These are phyloP conservation scores for Bombus balteatus DNA, from an alignment of 1,140 invertebrate genomes.

Conservation along the genomic window DNA sequence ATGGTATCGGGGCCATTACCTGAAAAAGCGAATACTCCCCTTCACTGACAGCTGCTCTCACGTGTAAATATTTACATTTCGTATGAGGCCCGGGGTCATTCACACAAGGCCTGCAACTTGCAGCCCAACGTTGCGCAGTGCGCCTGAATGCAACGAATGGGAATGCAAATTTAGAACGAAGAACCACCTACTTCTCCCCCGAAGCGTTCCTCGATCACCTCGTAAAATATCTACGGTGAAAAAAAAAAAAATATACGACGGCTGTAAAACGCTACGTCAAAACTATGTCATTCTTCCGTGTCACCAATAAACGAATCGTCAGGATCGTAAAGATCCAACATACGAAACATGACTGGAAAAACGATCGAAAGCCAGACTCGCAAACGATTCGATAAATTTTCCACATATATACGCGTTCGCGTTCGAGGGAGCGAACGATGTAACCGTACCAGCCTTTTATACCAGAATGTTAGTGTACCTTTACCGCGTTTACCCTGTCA, in stretches of 20 bases:
- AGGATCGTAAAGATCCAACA: conserved; percentile 29
- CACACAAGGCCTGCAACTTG: conserved; percentile 13
- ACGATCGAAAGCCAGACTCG: neutral
- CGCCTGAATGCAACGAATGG: neutral
- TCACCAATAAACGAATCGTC: neutral
- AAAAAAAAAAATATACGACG: neutral
- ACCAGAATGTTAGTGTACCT: conserved; percentile 32
- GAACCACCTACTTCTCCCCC: neutral
- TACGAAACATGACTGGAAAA: neutral
- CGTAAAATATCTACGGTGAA: neutral
- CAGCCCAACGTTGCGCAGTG: neutral
- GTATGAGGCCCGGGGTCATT: conserved; percentile 28
- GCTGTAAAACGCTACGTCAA: neutral
- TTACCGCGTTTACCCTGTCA: conserved; percentile 23
- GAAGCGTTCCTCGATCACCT: neutral
- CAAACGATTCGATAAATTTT: conserved; percentile 36
- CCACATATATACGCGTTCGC: neutral
- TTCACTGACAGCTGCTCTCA: conserved; percentile 47
- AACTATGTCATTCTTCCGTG: neutral
- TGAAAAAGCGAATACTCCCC: conserved; percentile 36
- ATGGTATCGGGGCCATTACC: conserved; percentile 13
- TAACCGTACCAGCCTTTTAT: conserved; percentile 37
- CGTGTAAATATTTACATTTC: conserved; percentile 51
- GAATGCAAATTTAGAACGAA: conserved; percentile 7
- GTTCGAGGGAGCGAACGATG: neutral